These are phyloP conservation scores for Ptyas mucosa DNA, from an alignment of 2,113 vertebrate species.

Conservation along the genomic window DNA sequence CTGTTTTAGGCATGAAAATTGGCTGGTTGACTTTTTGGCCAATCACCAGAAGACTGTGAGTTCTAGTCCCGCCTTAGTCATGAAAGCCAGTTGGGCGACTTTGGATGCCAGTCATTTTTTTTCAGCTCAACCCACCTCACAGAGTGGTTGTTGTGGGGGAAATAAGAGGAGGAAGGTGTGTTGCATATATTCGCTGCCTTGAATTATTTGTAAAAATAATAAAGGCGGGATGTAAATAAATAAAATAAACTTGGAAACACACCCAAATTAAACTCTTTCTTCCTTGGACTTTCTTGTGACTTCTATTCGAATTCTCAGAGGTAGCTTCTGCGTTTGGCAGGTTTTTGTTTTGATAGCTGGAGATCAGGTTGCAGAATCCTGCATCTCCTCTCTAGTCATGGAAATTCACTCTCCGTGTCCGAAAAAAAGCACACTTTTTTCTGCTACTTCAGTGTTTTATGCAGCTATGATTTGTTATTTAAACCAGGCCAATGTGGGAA, in stretches of 20 bases:
- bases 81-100: too few relatives aligned
- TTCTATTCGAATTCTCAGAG: neutral
- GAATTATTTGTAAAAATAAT: too few relatives aligned
- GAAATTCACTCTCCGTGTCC: neutral
- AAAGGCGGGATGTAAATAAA: too few relatives aligned
- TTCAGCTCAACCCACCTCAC: too few relatives aligned
- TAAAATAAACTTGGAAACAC: neutral
- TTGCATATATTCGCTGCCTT: too few relatives aligned
- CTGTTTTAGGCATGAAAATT: neutral
- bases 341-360: neutral
- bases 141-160: too few relatives aligned
- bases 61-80: neutral
- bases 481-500: neutral
- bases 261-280: neutral
- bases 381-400: neutral
- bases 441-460: too few relatives aligned
- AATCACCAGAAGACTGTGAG: neutral
- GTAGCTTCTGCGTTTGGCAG: neutral
- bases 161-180: too few relatives aligned
- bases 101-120: too few relatives aligned
- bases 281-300: neutral
- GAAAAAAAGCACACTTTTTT: neutral
- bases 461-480: neutral
- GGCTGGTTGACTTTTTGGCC: neutral
- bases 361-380: neutral